Base-by-base conservation (phyloP, 2,113 vertebrate species). In the Excalfactoria chinensis region DNA sequence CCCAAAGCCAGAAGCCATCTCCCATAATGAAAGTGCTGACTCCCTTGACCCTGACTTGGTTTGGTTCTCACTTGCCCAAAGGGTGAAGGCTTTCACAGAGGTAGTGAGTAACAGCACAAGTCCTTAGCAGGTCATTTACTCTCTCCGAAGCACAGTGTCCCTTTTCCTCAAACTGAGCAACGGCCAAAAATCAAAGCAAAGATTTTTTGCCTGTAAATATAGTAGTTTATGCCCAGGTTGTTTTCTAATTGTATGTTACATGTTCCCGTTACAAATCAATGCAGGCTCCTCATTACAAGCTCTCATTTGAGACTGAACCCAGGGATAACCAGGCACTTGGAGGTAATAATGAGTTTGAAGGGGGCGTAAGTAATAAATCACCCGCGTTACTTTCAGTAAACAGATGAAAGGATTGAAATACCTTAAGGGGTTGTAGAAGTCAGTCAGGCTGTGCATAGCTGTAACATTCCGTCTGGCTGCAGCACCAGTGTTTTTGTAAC, bases 331-430 rank as follows among this genome's bases (percentile, higher is more conserved):
- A 92, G 73, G 34, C 86, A 60, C 73, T 84, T 92, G 46, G 70
- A 95, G 59, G 44, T 75, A 84, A 90, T 93, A 71, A 88, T 40
- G 40, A 84, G 58, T 81, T 78, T 90, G 76, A 95, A 90, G 32
- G 73, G 43, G 10, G 7, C 67, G 44, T n/a, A 40, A 51, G 86
- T 89, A 89, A 88, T 92, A 83, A 92, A 91, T 89, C 59, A 82
- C 58, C 72, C 43, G 84, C 86, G 88, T 95, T 87, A 68, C 78
- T 85, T 72, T 25, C 62, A 64, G 79, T 70, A 67, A 94, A 49
- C 53, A 79, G 83, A 82, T 62, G 58, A 93, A 94, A 87, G 77
- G 64, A 80, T 77, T 72, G 89, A 86, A 86, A 78, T 89, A 41
- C 80, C 90, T 49, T 84, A 72, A 83, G 84, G 69, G 41, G 67